A percentile compares a stretch with the other conserved stretches of the same genome.
Evolutionary conservation across 1,140 invertebrate species (phyloP).

Genomic region (Pachypeltis micranthus): DNA sequence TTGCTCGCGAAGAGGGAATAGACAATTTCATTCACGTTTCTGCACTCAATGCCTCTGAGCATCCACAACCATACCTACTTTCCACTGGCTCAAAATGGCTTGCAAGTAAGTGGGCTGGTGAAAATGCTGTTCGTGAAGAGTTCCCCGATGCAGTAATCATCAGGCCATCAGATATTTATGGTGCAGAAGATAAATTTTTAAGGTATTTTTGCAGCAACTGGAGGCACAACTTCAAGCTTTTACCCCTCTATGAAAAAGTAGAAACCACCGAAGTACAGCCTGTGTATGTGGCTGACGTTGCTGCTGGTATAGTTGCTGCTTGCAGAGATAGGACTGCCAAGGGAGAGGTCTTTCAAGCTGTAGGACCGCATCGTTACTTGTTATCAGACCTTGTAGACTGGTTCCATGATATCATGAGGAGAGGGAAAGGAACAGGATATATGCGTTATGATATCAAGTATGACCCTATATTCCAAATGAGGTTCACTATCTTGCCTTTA

Average conservation of each 20-base stretch:
- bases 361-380: constrained; percentile 74
- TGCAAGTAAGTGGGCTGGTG: constrained; percentile 66
- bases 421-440: constrained; percentile 49
- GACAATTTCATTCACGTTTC: constrained; percentile 78
- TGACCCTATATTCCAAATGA: constrained; percentile 53
- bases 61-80: constrained; percentile 45
- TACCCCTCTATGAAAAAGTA: constrained; percentile 78
- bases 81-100: constrained; percentile 54
- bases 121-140: constrained; percentile 77
- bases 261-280: constrained; percentile 83
- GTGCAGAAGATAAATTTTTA: constrained; percentile 76
- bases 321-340: constrained; percentile 62
- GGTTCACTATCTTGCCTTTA: constrained; percentile 47
- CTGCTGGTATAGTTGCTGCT: constrained; percentile 66
- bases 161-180: constrained; percentile 81
- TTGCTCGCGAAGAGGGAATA: constrained; percentile 62
- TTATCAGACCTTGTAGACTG: constrained; percentile 68
- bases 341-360: constrained; percentile 80
- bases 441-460: constrained; percentile 54
- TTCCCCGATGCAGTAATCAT: constrained; percentile 94
- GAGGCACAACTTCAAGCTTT: constrained; percentile 30
- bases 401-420: constrained; percentile 60
- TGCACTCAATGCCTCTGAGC: constrained; percentile 52
- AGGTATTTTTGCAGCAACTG: constrained; percentile 34
- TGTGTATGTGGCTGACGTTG: constrained; percentile 81